phyloP scores from a whole-genome alignment of 1,140 invertebrate species.

The Drosophila nikananu region DNA sequence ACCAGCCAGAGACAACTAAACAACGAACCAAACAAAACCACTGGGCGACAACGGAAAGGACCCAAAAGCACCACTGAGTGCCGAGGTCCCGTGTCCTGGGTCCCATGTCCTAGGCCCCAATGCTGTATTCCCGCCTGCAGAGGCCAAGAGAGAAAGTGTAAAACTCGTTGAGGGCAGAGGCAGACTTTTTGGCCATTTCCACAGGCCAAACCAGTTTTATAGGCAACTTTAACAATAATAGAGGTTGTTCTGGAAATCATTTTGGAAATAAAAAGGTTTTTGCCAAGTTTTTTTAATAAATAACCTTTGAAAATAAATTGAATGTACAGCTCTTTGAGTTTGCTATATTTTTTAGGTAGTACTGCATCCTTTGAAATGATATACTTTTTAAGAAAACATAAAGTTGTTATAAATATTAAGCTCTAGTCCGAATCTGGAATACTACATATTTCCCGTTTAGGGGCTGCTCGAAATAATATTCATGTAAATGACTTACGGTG shows the following conservation, averaged over 20 bases:
- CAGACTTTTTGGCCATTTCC: conserved; percentile 42
- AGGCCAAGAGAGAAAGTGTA: conserved; percentile 23
- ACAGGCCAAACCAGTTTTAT: conserved; percentile 15
- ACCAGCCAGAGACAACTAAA: conserved; percentile 72
- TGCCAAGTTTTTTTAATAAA: too few relatives aligned
- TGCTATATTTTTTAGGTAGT: too few relatives aligned
- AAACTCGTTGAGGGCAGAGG: conserved; percentile 3
- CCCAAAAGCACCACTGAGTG: conserved; percentile 26
- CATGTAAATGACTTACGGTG: conserved; percentile 66
- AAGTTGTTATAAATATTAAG: neutral
- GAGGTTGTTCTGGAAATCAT: conserved; percentile 23
- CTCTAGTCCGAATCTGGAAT: conserved; percentile 18
- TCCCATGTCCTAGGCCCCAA: conserved; percentile 12
- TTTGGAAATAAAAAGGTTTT: neutral
- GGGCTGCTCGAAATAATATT: conserved; percentile 62
- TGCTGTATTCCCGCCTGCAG: conserved; percentile 5
- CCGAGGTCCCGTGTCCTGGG: conserved; percentile 14
- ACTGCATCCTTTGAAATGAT: neutral
- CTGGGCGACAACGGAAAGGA: conserved; percentile 44
- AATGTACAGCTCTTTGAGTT: neutral
- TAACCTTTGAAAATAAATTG: neutral
- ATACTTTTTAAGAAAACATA: neutral
- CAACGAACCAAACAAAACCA: conserved; percentile 67
- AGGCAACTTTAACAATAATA: conserved; percentile 24
- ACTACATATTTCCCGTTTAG: conserved; percentile 36